Percentiles rank a stretch among this genome's conserved stretches.
Conservation (phyloP, 2,113 vertebrate genomes). For the Ranitomeya variabilis region DNA sequence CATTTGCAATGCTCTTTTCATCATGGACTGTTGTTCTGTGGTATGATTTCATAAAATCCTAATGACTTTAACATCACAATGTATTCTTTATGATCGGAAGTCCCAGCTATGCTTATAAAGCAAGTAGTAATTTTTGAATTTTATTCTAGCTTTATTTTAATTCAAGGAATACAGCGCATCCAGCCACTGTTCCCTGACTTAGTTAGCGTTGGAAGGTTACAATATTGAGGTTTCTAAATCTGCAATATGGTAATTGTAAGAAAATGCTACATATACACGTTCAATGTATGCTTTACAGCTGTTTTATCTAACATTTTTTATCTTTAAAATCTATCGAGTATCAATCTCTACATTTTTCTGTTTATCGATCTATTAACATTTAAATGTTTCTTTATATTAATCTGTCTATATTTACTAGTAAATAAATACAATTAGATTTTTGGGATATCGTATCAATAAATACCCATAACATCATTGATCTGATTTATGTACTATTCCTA, state of each 20-base stretch:
- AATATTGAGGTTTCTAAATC: background rate
- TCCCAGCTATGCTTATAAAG: slow-evolving; percentile 10
- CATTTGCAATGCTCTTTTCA: slow-evolving; percentile 51
- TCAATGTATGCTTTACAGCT: no score
- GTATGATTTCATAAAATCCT: slow-evolving; percentile 46
- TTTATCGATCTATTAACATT: no score
- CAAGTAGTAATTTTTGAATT: slow-evolving; percentile 6
- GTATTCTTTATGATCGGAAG: slow-evolving; percentile 52
- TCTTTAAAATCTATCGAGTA: no score
- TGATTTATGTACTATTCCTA: no score
- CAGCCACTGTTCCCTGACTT: slow-evolving; percentile 9
- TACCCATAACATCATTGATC: no score
- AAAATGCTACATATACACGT: background rate
- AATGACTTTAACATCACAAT: slow-evolving; percentile 56
- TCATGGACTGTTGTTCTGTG: slow-evolving; percentile 46
- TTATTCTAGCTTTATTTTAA: slow-evolving; percentile 29
- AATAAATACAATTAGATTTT: no score
- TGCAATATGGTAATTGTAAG: background rate
- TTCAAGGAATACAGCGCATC: background rate
- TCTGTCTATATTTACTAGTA: no score
- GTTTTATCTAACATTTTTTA: no score
- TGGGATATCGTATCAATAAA: no score
- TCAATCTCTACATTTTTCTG: no score
- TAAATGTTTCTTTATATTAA: no score
- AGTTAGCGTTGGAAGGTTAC: slow-evolving; percentile 22